Percentiles rank a stretch among this genome's conserved stretches.
Conservation (phyloP, 2,888 invertebrate genomes). For the Pyrocoelia pectoralis region DNA sequence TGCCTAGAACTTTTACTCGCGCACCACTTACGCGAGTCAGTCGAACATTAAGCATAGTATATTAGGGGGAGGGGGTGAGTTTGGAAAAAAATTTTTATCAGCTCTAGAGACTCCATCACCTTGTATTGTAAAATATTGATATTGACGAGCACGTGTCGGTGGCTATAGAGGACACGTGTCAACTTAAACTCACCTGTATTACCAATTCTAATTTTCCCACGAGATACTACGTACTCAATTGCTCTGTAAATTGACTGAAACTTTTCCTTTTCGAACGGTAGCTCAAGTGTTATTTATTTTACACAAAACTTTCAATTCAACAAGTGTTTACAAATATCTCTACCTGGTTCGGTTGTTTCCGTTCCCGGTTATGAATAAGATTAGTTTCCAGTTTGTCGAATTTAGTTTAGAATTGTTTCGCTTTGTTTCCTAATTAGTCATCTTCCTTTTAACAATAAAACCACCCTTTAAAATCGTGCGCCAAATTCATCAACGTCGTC, state of each 20-base stretch:
- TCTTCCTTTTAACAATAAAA: constrained; percentile 32
- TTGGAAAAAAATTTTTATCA: constrained; percentile 9
- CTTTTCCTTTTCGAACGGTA: not conserved
- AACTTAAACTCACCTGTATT: constrained; percentile 35
- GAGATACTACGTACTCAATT: constrained; percentile 25
- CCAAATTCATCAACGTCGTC: constrained; percentile 17
- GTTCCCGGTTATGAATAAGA: constrained; percentile 42
- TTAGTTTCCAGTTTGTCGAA: constrained; percentile 44
- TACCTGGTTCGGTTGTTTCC: constrained; percentile 34
- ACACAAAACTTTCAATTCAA: constrained; percentile 30
- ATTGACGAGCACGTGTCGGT: constrained; percentile 36
- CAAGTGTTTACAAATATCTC: constrained; percentile 37
- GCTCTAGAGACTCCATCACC: not conserved
- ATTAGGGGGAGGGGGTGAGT: constrained; percentile 21
- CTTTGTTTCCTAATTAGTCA: constrained; percentile 43
- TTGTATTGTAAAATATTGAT: constrained; percentile 24
- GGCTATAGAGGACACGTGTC: constrained; percentile 33
- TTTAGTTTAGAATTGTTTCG: constrained; percentile 41
- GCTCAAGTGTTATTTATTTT: not conserved
- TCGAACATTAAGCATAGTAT: constrained; percentile 35
- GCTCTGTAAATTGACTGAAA: not conserved
- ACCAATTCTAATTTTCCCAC: constrained; percentile 33
- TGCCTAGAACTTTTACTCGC: constrained; percentile 35
- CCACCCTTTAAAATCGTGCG: too few species aligned
- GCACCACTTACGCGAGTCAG: constrained; percentile 34